A percentile compares a stretch with the other conserved stretches of the same genome.
Conservation (phyloP, 2,797 vertebrate species). For the Enteromius viviparus region DNA sequence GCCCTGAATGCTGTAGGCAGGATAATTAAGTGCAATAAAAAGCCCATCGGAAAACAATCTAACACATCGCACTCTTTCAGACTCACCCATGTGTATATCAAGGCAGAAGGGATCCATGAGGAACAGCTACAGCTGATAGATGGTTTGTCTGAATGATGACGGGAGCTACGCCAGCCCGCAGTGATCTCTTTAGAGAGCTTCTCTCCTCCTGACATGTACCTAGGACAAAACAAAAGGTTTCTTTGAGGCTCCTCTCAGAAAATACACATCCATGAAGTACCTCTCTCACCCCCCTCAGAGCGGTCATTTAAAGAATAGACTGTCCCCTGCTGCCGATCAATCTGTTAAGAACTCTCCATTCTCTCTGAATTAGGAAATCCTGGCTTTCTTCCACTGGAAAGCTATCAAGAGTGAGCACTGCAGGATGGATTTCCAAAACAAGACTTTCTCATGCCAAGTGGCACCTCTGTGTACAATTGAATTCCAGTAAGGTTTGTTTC, state of each 20-base stretch:
- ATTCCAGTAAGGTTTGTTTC: conserved; percentile 58
- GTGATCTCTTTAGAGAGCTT: conserved; percentile 23
- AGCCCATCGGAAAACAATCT: conserved; percentile 23
- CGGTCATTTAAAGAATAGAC: conserved; percentile 72
- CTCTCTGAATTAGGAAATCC: conserved; percentile 81
- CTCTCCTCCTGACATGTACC: conserved; percentile 45
- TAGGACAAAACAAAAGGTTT: conserved; percentile 42
- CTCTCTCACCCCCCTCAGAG: conserved; percentile 31
- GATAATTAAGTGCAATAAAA: conserved; percentile 34
- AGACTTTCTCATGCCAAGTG: conserved; percentile 77
- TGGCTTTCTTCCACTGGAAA: conserved; percentile 79
- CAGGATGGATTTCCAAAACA: conserved; percentile 68
- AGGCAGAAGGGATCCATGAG: conserved; percentile 74
- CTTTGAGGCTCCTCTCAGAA: conserved; percentile 43
- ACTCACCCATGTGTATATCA: conserved; percentile 72
- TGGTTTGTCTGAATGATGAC: conserved; percentile 21
- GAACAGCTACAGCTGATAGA: conserved; percentile 29
- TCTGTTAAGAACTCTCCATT: conserved; percentile 80
- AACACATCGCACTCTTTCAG: conserved; percentile 4
- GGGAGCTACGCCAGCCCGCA: conserved; percentile 23
- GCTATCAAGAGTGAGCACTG: conserved; percentile 68
- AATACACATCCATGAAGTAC: conserved; percentile 45
- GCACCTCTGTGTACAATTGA: conserved; percentile 73
- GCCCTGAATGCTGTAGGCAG: conserved; percentile 7
- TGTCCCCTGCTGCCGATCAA: conserved; percentile 80